Evolutionary conservation across 2,113 vertebrate genomes (phyloP).

Genomic region (Mustelus asterias): DNA sequence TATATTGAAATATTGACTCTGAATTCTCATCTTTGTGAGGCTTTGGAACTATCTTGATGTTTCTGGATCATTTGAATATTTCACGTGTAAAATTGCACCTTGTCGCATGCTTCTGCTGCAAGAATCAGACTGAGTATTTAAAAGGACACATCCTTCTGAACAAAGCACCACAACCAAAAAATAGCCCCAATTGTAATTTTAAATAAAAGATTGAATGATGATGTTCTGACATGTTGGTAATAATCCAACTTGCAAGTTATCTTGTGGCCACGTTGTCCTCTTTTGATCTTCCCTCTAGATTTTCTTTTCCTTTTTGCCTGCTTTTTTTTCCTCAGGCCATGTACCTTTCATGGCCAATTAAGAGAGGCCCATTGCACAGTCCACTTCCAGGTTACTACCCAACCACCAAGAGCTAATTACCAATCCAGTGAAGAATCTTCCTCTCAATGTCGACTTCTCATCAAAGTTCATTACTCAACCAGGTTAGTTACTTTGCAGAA

Average conservation of each 20-base stretch:
- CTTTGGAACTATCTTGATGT: not conserved
- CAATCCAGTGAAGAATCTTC: not conserved
- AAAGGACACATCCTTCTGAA: not conserved
- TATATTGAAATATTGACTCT: conserved; percentile 10
- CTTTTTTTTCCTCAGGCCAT: not conserved
- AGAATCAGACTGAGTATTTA: not conserved
- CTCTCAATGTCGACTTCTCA: not conserved
- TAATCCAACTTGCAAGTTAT: not conserved
- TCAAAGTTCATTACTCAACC: not conserved
- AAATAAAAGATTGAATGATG: not conserved
- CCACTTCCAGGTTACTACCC: not conserved
- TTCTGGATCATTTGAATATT: too few species aligned
- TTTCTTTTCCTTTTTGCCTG: not conserved
- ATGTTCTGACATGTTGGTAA: not conserved
- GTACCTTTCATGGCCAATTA: not conserved
- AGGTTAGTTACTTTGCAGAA: not conserved
- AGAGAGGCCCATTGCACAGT: not conserved
- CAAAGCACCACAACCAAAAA: not conserved
- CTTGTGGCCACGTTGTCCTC: not conserved
- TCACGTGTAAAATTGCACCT: not conserved
- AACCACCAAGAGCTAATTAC: not conserved
- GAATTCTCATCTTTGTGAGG: not conserved
- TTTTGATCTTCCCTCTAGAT: not conserved
- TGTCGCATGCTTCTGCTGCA: not conserved
- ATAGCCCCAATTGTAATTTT: not conserved